phyloP scores from a whole-genome alignment of 2,888 invertebrate genomes.

The Drosophila limbata region DNA sequence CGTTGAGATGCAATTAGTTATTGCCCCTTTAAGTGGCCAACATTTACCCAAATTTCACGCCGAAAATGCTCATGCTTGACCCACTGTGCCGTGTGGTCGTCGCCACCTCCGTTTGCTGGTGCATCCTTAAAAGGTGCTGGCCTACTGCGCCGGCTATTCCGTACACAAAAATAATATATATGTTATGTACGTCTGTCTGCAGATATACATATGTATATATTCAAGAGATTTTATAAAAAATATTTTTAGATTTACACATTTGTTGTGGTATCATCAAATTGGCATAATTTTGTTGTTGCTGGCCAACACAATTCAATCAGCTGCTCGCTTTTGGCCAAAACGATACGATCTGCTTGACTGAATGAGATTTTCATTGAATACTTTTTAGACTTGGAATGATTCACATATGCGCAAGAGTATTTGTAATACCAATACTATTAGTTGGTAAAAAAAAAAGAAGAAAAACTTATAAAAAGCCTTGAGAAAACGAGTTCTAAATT shows the following conservation, averaged over 20 bases:
- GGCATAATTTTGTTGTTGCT: slow-evolving; percentile 75
- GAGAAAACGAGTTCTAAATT: slow-evolving; percentile 25
- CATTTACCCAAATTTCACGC: neutral
- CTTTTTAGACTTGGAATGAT: neutral
- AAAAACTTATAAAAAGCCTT: slow-evolving; percentile 19
- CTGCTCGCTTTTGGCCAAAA: slow-evolving; percentile 52
- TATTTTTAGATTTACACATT: slow-evolving; percentile 76
- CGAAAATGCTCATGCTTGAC: neutral
- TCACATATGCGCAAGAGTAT: neutral
- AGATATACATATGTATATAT: slow-evolving; percentile 20
- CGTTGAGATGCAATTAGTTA: neutral
- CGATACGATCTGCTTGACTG: slow-evolving; percentile 53
- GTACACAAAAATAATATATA: slow-evolving; percentile 40
- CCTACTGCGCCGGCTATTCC: slow-evolving; percentile 60
- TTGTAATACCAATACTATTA: slow-evolving; percentile 1
- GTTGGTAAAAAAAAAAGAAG: neutral
- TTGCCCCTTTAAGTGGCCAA: neutral
- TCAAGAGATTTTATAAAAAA: slow-evolving; percentile 58
- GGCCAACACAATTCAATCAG: slow-evolving; percentile 80
- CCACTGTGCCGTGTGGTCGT: slow-evolving; percentile 44
- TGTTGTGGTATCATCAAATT: slow-evolving; percentile 81
- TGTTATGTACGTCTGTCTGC: slow-evolving; percentile 24
- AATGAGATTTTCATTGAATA: slow-evolving; percentile 53
- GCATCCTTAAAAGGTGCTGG: slow-evolving; percentile 84
- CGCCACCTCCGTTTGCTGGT: slow-evolving; percentile 56